A percentile compares a stretch with the other conserved stretches of the same genome.
These are phyloP conservation scores for Virgularia gustaviana DNA, from an alignment of 92 coral and sea anemone species.

Conservation along the genomic window DNA sequence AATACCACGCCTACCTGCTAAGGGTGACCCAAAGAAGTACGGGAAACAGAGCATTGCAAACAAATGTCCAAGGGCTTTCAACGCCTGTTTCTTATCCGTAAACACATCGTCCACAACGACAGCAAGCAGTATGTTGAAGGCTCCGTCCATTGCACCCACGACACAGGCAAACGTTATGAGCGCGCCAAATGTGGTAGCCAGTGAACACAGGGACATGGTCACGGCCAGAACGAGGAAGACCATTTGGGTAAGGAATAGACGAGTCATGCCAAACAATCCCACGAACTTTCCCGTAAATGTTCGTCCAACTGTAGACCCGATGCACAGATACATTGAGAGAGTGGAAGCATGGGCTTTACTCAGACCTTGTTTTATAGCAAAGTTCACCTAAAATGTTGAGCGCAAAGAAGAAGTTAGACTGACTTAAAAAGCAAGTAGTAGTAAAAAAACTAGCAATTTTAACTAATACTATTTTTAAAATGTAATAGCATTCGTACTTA, in stretches of 20 bases:
- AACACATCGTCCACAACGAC: slow-evolving; percentile 27
- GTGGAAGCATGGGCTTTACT: background rate
- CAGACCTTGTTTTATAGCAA: slow-evolving; percentile 26
- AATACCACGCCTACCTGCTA: slow-evolving; percentile 8
- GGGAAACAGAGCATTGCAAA: slow-evolving; percentile 12
- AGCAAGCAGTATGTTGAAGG: background rate
- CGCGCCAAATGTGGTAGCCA: background rate
- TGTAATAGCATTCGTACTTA: slow-evolving; percentile 45
- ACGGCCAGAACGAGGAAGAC: background rate
- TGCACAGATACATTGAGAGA: background rate
- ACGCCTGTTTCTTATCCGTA: slow-evolving; percentile 4
- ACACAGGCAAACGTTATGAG: background rate
- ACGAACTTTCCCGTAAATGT: background rate
- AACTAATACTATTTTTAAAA: background rate
- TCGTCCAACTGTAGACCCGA: slow-evolving; percentile 22
- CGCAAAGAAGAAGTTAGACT: background rate
- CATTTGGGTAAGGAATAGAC: slow-evolving; percentile 2
- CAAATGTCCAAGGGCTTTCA: slow-evolving; percentile 13
- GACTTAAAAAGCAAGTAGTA: background rate
- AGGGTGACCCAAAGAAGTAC: slow-evolving; percentile 18
- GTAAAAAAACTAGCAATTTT: too few relatives aligned
- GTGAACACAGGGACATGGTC: slow-evolving; percentile 14
- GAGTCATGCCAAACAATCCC: slow-evolving; percentile 3
- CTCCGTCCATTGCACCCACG: slow-evolving; percentile 15
- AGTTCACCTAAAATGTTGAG: slow-evolving; percentile 28